A percentile compares a stretch with the other conserved stretches of the same genome.
These are phyloP conservation scores for Pangasianodon gigas DNA, from an alignment of 2,113 vertebrate species.

Conservation along the genomic window DNA sequence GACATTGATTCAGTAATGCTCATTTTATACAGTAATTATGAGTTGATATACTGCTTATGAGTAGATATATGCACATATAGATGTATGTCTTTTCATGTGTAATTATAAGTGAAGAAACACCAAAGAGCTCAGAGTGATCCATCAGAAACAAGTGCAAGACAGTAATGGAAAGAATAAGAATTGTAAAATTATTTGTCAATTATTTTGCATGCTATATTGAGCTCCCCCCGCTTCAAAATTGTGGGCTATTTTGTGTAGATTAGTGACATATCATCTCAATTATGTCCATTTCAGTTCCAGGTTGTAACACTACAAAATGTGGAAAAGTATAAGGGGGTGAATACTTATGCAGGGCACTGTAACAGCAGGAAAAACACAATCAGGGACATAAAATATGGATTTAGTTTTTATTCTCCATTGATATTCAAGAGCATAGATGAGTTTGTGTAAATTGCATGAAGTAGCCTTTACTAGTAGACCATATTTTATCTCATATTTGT, in stretches of 20 bases:
- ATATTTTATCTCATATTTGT: background rate
- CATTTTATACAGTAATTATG: background rate
- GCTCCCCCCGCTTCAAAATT: background rate
- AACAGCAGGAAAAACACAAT: background rate
- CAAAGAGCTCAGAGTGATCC: background rate
- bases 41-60: background rate
- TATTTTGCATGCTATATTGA: background rate
- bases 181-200: too few relatives aligned
- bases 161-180: background rate
- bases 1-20: slow-evolving; percentile 46
- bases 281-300: background rate
- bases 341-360: background rate
- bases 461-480: background rate
- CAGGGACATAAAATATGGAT: background rate
- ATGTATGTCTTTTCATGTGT: slow-evolving; percentile 17
- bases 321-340: background rate
- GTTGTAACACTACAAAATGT: background rate
- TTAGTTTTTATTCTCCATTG: background rate
- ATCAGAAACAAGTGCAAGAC: background rate
- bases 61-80: background rate
- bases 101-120: background rate
- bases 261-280: background rate
- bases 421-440: background rate
- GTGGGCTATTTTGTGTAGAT: too few relatives aligned
- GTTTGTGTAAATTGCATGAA: too few relatives aligned